Evolutionary conservation across 2,888 invertebrate species (phyloP), one percentile per base, ranked within the genome.

Genomic region (Eumerus sabulonum): DNA sequence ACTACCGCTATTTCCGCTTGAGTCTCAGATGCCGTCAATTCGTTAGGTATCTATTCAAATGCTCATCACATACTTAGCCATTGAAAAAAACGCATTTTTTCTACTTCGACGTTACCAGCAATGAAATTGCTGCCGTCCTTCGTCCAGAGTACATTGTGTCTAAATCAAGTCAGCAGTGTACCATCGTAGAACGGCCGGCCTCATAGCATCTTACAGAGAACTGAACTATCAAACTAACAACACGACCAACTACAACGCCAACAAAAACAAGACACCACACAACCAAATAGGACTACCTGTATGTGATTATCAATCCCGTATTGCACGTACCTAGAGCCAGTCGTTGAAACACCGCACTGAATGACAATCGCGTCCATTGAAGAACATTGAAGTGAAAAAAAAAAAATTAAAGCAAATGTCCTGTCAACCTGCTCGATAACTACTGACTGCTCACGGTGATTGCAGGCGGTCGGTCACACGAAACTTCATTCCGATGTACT

Each of bases 381-480:
- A 63, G 45, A 59, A 56, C 16, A 40, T 74, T 42, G 17, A 38
- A 53, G 57, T n/a, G n/a, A n/a, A n/a, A n/a, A n/a, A n/a, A n/a
- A 35, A 40, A 57, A 76, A 48, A 60, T 54, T 50, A 56, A 45
- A 54, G 50, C 56, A 44, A 19, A 56, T 54, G 27, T 54, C 47
- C 71, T 76, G 71, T 71, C 76, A 71, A 76, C 76, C 76, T 70
- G 71, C 71, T 76, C 76, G 70, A 71, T 71, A 71, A 60, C 71
- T 47, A 56, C 40, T 44, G 60, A 47, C 5, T 27, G 27, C 7
- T 27, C 3, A 4, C 40, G 42, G 42, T 27, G 42, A 38, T 17
- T 48, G 60, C 18, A 38, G 27, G 40, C n/a, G 11, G 40, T 40
- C 60, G 76, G 76, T 76, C 76, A 66, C 66, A 71, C 71, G 70